Evolutionary conservation across 2,888 invertebrate species (phyloP).

Genomic region (Ypsolopha sequella): DNA sequence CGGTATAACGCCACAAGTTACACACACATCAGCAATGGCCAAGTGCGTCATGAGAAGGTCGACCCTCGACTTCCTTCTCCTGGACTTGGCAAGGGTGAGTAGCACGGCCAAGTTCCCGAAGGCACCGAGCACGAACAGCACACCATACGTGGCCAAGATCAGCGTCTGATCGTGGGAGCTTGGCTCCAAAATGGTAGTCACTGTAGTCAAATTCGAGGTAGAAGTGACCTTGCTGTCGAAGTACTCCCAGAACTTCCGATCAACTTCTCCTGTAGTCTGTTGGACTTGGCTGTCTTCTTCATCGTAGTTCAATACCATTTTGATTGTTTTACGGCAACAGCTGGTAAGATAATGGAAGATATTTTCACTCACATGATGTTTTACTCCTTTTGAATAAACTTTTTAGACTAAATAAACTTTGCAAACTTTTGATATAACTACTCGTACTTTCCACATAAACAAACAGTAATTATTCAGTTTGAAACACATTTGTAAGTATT

Average conservation of each 20-base stretch:
- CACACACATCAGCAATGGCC: conserved; percentile 83
- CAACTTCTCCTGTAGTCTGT: conserved; percentile 13
- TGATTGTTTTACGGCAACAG: background rate
- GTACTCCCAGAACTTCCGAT: conserved; percentile 48
- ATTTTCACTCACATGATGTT: no score
- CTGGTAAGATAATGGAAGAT: no score
- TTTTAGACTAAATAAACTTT: background rate
- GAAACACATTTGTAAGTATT: no score
- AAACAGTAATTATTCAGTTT: background rate
- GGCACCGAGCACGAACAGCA: conserved; percentile 75
- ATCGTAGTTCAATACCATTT: background rate
- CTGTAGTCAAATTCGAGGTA: conserved; percentile 8
- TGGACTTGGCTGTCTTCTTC: background rate
- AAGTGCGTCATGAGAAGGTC: conserved; percentile 84
- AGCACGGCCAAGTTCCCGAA: conserved; percentile 81
- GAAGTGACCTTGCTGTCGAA: conserved; percentile 26
- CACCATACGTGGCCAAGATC: conserved; percentile 73
- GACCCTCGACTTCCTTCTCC: conserved; percentile 77
- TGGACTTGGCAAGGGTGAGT: conserved; percentile 71
- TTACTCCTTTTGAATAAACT: background rate
- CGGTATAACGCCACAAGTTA: conserved; percentile 85
- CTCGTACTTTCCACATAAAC: background rate
- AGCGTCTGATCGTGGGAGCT: conserved; percentile 31
- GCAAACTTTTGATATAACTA: background rate
- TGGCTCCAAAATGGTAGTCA: conserved; percentile 12